These are phyloP conservation scores for Acropora tenuis DNA, from an alignment of 64 coral and sea anemone species.

Conservation along the genomic window DNA sequence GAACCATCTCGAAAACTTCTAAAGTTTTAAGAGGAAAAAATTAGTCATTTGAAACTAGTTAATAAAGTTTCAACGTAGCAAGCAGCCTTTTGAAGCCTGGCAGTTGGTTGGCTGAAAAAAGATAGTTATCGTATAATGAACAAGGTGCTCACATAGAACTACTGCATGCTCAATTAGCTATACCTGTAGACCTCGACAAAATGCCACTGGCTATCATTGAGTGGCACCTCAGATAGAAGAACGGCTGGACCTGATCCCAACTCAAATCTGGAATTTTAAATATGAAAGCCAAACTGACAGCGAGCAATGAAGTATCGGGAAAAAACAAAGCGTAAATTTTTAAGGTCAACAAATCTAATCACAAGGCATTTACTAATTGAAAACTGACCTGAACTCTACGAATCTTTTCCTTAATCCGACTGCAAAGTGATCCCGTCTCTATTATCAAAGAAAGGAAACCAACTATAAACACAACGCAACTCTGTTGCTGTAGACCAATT, in stretches of 20 bases:
- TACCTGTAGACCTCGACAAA: constrained; percentile 66
- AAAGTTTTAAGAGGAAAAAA: neutral
- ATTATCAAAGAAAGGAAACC: neutral
- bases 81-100: too few species aligned
- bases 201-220: constrained; percentile 69
- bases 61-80: too few species aligned
- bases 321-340: neutral
- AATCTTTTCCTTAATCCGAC: constrained; percentile 45
- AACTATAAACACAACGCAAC: neutral
- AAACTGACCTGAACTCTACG: constrained; percentile 62
- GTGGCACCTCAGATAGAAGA: constrained; percentile 15
- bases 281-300: neutral
- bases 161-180: neutral
- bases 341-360: neutral
- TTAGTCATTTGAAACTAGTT: too few species aligned
- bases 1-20: constrained; percentile 26
- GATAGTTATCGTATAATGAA: too few species aligned
- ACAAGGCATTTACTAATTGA: neutral
- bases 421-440: constrained; percentile 51
- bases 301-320: neutral
- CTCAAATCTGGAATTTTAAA: constrained; percentile 38
- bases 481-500: neutral
- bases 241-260: constrained; percentile 58
- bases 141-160: neutral
- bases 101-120: too few species aligned